Evolutionary conservation across 2,113 vertebrate species (phyloP).

Genomic region (Leptobrachium ailaonicum): DNA sequence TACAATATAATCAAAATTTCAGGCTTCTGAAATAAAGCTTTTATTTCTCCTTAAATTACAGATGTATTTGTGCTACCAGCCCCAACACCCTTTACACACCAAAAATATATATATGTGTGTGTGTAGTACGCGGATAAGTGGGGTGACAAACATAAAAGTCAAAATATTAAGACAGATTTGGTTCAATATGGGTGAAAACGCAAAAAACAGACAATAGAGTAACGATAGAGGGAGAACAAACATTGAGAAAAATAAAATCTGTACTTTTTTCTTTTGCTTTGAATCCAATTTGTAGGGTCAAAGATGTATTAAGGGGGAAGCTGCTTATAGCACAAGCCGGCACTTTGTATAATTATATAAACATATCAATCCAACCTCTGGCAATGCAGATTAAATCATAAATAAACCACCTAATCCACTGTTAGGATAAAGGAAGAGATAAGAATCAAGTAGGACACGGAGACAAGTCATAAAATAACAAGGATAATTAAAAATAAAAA

Average conservation of each 20-base stretch:
- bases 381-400: too few species aligned
- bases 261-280: too few species aligned
- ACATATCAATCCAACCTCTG: too few species aligned
- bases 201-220: background rate
- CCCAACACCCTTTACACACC: background rate
- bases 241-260: background rate
- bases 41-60: constrained; percentile 22
- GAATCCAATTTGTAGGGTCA: too few species aligned
- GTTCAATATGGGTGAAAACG: background rate
- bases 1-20: background rate
- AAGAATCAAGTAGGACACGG: too few species aligned
- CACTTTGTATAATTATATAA: too few species aligned
- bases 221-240: background rate
- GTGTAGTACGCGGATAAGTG: background rate
- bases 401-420: too few species aligned
- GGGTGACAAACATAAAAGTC: background rate
- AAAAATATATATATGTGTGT: background rate
- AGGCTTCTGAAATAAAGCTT: constrained; percentile 25
- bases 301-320: too few species aligned
- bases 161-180: background rate
- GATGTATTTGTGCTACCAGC: background rate
- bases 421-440: too few species aligned
- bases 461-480: too few species aligned
- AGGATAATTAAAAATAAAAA: too few species aligned
- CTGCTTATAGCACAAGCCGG: too few species aligned